Evolutionary conservation across 2,888 invertebrate genomes (phyloP).

Genomic region (Andrena haemorrhoa): DNA sequence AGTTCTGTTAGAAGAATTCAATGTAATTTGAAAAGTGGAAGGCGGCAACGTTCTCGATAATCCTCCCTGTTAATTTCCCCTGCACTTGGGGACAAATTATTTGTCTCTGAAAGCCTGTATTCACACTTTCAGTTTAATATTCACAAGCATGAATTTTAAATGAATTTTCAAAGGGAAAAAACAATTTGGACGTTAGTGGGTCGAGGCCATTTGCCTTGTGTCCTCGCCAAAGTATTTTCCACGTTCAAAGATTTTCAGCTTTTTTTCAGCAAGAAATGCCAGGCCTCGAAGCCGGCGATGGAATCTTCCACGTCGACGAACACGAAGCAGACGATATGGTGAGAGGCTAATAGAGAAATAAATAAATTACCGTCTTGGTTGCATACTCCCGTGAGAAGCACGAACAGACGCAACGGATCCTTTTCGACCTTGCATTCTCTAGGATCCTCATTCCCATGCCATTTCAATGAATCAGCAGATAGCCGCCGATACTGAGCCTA

Average conservation of each 20-base stretch:
- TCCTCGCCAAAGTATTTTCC: neutral
- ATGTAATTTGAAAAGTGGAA: too few species aligned
- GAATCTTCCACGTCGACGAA: constrained; percentile 47
- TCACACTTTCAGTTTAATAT: too few species aligned
- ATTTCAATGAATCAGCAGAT: constrained; percentile 47
- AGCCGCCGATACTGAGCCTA: constrained; percentile 10
- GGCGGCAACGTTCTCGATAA: too few species aligned
- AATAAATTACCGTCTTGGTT: constrained; percentile 50
- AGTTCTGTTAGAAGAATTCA: too few species aligned
- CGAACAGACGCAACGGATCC: constrained; percentile 28
- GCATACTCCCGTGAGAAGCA: constrained; percentile 21
- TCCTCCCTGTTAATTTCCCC: too few species aligned
- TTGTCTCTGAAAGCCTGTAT: too few species aligned
- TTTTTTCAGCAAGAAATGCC: constrained; percentile 61
- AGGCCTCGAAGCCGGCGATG: constrained; percentile 18
- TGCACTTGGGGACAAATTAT: too few species aligned
- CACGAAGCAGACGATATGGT: constrained; percentile 38
- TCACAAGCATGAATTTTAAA: neutral
- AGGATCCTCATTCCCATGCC: constrained; percentile 52
- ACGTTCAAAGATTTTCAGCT: neutral
- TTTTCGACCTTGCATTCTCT: constrained; percentile 50
- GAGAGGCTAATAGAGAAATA: constrained; percentile 53
- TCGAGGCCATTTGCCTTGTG: neutral
- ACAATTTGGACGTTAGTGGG: neutral
- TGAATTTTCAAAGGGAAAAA: neutral